Evolutionary conservation across 2,113 vertebrate species (phyloP).

Genomic region (Lampris incognitus): DNA sequence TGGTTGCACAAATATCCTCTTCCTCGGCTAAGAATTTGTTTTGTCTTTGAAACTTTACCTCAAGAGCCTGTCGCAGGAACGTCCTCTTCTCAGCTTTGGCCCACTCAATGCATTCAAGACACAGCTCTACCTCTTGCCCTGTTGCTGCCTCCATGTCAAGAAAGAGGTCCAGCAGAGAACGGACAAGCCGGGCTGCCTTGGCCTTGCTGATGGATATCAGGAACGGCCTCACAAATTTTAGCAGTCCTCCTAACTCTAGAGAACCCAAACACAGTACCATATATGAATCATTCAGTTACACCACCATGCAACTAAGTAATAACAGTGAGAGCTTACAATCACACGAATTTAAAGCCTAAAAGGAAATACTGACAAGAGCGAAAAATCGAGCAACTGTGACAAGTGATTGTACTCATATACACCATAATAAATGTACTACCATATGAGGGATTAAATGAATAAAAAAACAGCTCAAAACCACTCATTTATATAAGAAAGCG

Average conservation of each 20-base stretch:
- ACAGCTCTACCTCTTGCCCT: slow-evolving; percentile 97
- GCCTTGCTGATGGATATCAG: slow-evolving; percentile 94
- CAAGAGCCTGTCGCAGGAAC: slow-evolving; percentile 96
- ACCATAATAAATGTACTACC: neutral
- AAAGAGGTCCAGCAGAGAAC: slow-evolving; percentile 95
- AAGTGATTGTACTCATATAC: neutral
- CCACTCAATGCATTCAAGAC: slow-evolving; percentile 99
- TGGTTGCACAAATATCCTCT: too few species aligned
- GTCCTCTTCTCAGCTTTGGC: slow-evolving; percentile 99
- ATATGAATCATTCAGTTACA: too few species aligned
- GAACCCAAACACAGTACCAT: neutral
- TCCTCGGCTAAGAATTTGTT: neutral
- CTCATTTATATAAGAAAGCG: neutral
- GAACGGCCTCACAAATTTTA: slow-evolving; percentile 98
- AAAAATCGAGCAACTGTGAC: too few species aligned
- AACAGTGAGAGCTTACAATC: too few species aligned
- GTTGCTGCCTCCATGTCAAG: slow-evolving; percentile 99
- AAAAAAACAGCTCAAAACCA: too few species aligned
- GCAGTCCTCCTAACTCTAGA: slow-evolving; percentile 94
- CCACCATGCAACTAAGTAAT: too few species aligned
- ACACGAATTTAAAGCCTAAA: too few species aligned
- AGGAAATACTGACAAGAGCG: too few species aligned
- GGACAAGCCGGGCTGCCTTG: slow-evolving; percentile 95
- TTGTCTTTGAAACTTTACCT: slow-evolving; percentile 85
- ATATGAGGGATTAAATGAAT: too few species aligned